phyloP scores from a whole-genome alignment of 2,888 invertebrate genomes.

The Cantharis rufa region DNA sequence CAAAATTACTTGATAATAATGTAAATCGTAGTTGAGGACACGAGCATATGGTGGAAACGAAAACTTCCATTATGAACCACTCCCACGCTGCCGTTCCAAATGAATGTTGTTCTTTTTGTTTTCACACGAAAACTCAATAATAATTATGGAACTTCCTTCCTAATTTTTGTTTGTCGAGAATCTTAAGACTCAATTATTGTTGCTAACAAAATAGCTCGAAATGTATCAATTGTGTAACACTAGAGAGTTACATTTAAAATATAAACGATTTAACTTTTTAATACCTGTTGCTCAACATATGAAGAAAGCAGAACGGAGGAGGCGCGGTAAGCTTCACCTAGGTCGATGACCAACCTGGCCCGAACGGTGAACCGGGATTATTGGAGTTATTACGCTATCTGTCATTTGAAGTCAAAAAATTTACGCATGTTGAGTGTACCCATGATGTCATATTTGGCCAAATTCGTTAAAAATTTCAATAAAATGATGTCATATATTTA shows the following conservation, averaged over 20 bases:
- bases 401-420: conserved; percentile 16
- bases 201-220: background rate
- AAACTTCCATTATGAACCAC: background rate
- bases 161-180: background rate
- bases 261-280: conserved; percentile 3
- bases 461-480: background rate
- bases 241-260: background rate
- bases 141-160: background rate
- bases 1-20: background rate
- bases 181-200: background rate
- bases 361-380: conserved; percentile 38
- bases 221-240: background rate
- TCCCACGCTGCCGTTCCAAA: background rate
- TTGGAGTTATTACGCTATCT: conserved; percentile 28
- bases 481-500: background rate
- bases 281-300: conserved; percentile 30
- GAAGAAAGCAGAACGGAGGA: conserved; percentile 32
- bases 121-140: background rate
- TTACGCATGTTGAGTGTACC: background rate
- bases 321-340: conserved; percentile 31
- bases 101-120: background rate
- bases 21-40: background rate
- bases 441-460: background rate
- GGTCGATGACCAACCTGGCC: conserved; percentile 38
- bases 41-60: background rate